These are phyloP conservation scores for Xestia c-nigrum DNA, from an alignment of 2,888 invertebrate genomes.

Conservation along the genomic window DNA sequence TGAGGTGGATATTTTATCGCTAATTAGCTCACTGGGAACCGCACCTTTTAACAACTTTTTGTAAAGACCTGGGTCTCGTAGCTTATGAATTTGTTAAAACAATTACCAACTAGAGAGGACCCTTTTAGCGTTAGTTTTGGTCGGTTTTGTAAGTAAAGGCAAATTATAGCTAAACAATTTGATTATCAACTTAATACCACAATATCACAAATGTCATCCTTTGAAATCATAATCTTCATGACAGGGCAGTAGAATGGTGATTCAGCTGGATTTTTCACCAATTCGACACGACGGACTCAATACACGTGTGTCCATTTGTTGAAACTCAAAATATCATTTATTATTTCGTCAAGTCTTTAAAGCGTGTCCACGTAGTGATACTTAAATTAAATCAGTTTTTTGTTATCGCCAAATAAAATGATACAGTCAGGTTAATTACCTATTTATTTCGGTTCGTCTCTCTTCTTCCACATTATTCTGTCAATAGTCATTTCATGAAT, in stretches of 20 bases:
- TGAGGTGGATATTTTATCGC: conserved; percentile 9
- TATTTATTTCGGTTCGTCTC: not conserved
- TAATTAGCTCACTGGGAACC: conserved; percentile 20
- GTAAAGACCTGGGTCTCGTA: not conserved
- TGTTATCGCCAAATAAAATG: too few species aligned
- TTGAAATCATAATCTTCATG: not conserved
- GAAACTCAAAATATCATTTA: too few species aligned
- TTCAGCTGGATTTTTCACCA: not conserved
- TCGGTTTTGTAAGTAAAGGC: not conserved
- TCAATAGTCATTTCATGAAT: not conserved
- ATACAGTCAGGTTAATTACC: too few species aligned
- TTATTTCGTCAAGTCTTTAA: too few species aligned
- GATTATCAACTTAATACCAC: not conserved
- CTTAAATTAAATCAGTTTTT: too few species aligned
- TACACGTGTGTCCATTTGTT: too few species aligned
- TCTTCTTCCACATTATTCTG: not conserved
- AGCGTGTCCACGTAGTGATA: too few species aligned
- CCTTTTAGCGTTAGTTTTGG: not conserved
- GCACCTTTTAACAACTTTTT: not conserved
- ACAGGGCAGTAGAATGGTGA: not conserved
- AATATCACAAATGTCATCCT: not conserved
- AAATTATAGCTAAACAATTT: not conserved
- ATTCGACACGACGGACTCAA: too few species aligned
- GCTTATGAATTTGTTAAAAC: not conserved
- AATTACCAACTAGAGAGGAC: not conserved